Percentiles rank a stretch among this genome's conserved stretches.
Conservation (phyloP, 2,113 vertebrate species). For the Harpagus bidentatus region DNA sequence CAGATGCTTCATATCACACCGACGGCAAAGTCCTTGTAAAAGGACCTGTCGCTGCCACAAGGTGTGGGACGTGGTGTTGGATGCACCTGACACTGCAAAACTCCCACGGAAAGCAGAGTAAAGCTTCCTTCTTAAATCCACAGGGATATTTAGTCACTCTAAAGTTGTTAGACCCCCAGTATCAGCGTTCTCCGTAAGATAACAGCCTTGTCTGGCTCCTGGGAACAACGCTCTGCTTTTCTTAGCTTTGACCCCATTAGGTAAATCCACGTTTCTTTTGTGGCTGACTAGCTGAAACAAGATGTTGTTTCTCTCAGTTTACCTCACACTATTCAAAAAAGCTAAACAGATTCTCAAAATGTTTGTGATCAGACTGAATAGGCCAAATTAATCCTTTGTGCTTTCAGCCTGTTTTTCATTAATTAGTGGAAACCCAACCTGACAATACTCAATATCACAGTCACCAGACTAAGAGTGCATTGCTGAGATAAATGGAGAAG, state of each 20-base stretch:
- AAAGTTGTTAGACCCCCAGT: neutral
- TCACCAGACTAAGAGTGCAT: slow-evolving; percentile 37
- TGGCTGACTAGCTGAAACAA: neutral
- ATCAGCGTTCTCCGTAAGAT: neutral
- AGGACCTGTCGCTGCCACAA: neutral
- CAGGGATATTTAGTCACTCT: neutral
- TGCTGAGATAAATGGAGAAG: slow-evolving; percentile 52
- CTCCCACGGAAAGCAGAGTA: neutral
- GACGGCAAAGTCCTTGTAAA: neutral
- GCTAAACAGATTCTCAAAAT: slow-evolving; percentile 48
- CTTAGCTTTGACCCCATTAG: slow-evolving; percentile 27
- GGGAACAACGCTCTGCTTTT: neutral
- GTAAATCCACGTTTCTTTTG: slow-evolving; percentile 16
- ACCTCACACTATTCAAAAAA: slow-evolving; percentile 14
- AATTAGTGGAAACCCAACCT: slow-evolving; percentile 49
- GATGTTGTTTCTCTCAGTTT: slow-evolving; percentile 1
- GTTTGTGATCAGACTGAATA: slow-evolving; percentile 48
- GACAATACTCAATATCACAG: slow-evolving; percentile 50
- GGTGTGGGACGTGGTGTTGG: neutral
- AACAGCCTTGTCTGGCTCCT: neutral
- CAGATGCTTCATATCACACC: neutral
- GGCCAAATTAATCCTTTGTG: slow-evolving; percentile 57
- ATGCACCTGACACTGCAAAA: neutral
- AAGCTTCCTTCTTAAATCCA: neutral
- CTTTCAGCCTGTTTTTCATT: slow-evolving; percentile 50